Percentiles rank a stretch among this genome's conserved stretches.
phyloP scores from a whole-genome alignment of 1,140 invertebrate genomes.

The Drosophila sp. region DNA sequence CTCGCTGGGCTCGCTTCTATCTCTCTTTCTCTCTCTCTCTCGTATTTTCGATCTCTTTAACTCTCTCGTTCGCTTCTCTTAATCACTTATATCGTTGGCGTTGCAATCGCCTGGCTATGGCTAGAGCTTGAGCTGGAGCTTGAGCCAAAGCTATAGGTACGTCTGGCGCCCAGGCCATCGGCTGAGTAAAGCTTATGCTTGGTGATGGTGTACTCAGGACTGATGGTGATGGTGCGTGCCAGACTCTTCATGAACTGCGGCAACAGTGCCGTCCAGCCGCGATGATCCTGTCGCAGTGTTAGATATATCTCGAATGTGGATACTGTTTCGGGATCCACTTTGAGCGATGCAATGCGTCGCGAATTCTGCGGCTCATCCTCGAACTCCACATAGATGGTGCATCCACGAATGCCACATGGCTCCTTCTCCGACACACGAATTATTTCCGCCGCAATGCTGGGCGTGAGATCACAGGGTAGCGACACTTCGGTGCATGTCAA shows the following conservation, averaged over 20 bases:
- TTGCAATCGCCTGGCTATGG: conserved; percentile 69
- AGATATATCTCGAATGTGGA: conserved; percentile 94
- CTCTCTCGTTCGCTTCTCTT: conserved; percentile 2
- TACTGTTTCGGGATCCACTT: conserved; percentile 92
- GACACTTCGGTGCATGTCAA: conserved; percentile 92
- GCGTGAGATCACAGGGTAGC: conserved; percentile 91
- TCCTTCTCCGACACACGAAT: conserved; percentile 92
- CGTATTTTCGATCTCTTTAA: conserved; percentile 18
- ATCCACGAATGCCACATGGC: conserved; percentile 92
- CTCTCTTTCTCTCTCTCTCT: conserved; percentile 36
- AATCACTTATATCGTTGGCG: conserved; percentile 69
- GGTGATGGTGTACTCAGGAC: conserved; percentile 91
- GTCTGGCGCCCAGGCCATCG: conserved; percentile 64
- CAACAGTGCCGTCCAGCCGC: conserved; percentile 92
- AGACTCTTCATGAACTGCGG: conserved; percentile 94
- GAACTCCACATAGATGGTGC: conserved; percentile 91
- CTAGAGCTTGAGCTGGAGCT: conserved; percentile 46
- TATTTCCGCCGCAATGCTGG: conserved; percentile 90
- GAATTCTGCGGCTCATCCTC: conserved; percentile 87
- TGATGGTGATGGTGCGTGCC: conserved; percentile 91
- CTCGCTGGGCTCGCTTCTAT: conserved; percentile 49
- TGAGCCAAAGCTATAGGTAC: conserved; percentile 73
- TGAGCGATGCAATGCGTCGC: conserved; percentile 87
- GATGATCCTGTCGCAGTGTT: conserved; percentile 92
- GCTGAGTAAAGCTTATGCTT: conserved; percentile 92